Evolutionary conservation across 2,113 vertebrate genomes (phyloP).

Genomic region (Caretta caretta): DNA sequence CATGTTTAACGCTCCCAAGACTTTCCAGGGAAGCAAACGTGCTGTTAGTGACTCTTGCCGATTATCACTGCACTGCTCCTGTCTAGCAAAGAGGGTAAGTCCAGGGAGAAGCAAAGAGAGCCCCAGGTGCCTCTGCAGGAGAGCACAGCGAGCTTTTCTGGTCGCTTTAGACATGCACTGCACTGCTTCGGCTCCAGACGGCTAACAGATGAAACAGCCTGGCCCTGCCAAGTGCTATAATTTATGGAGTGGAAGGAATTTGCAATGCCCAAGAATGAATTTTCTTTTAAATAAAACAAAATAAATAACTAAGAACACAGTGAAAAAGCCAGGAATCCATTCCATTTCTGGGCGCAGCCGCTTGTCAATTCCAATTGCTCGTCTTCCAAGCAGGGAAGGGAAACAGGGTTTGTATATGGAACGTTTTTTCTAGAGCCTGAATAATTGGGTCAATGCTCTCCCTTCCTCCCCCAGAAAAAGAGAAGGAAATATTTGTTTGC

Average conservation of each 20-base stretch:
- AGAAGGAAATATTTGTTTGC: not conserved
- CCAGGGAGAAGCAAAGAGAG: not conserved
- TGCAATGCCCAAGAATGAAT: constrained; percentile 30
- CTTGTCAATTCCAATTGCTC: not conserved
- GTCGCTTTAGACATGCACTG: not conserved
- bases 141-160: not conserved
- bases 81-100: not conserved
- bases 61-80: accelerated
- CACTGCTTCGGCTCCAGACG: not conserved
- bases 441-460: constrained; percentile 63
- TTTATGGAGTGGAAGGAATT: constrained; percentile 50
- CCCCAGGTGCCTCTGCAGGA: not conserved
- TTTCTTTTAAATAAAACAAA: constrained; percentile 35
- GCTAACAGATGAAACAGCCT: constrained; percentile 1
- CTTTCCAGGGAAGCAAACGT: not conserved
- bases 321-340: constrained; percentile 53
- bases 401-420: constrained; percentile 17
- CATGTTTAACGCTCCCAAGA: not conserved
- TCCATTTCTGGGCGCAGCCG: constrained; percentile 49
- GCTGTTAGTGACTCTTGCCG: not conserved
- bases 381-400: not conserved
- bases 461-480: not conserved
- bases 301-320: not conserved
- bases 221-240: constrained; percentile 43
- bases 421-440: constrained; percentile 6